Evolutionary conservation across 2,797 vertebrate genomes (phyloP).

Genomic region (Philypnodon macrostomus): DNA sequence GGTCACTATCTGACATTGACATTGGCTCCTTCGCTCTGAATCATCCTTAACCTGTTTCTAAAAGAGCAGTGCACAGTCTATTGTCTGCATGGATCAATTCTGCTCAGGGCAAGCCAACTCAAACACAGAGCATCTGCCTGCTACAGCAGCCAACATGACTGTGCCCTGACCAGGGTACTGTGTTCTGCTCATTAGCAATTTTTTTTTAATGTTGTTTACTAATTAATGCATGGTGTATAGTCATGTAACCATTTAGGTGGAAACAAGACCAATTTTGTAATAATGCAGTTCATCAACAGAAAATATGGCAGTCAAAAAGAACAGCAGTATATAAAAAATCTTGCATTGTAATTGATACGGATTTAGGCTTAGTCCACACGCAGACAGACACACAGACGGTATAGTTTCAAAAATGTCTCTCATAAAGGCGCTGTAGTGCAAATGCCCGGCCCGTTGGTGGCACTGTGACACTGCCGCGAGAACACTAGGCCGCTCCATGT

Average conservation of each 20-base stretch:
- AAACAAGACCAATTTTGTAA: too few species aligned
- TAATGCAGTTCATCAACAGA: too few species aligned
- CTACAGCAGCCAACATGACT: neutral
- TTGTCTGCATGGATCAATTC: slow-evolving; percentile 18
- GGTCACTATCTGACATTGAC: neutral
- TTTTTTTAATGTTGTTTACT: slow-evolving; percentile 34
- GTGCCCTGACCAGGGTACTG: slow-evolving; percentile 7
- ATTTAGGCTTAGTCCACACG: too few species aligned
- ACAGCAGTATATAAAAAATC: slow-evolving; percentile 1
- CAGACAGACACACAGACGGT: too few species aligned
- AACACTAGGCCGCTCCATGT: too few species aligned
- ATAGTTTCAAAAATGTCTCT: too few species aligned
- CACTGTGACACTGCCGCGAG: too few species aligned
- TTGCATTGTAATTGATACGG: slow-evolving; percentile 17
- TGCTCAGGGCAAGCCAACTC: slow-evolving; percentile 4
- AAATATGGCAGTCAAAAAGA: too few species aligned
- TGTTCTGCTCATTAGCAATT: slow-evolving; percentile 23
- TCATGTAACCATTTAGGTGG: too few species aligned
- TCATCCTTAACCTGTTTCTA: neutral
- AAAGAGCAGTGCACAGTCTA: slow-evolving; percentile 4
- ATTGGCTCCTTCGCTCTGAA: slow-evolving; percentile 1
- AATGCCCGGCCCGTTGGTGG: too few species aligned
- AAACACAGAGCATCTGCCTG: slow-evolving; percentile 26
- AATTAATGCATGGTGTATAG: too few species aligned
- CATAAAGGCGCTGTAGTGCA: too few species aligned